Evolutionary conservation across 2,888 invertebrate genomes (phyloP).

Genomic region (Parnassius glacialis): DNA sequence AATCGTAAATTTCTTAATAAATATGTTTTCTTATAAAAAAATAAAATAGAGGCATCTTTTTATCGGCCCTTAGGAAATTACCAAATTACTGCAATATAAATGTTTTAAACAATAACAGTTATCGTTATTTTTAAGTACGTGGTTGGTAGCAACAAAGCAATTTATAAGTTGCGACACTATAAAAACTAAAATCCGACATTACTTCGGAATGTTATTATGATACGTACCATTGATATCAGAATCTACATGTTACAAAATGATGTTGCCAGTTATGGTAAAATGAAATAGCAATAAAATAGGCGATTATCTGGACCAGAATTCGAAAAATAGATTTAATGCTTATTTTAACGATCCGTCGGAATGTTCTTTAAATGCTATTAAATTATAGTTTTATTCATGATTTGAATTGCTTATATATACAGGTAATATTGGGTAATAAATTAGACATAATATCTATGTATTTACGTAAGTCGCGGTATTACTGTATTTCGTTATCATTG

Average conservation of each 20-base stretch:
- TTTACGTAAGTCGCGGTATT: no score
- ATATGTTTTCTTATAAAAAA: no score
- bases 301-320: not conserved
- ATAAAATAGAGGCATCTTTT: not conserved
- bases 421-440: no score
- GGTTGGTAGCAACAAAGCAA: constrained; percentile 5
- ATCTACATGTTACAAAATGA: constrained; percentile 9
- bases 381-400: not conserved
- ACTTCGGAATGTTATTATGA: constrained; percentile 1
- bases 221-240: constrained; percentile 9
- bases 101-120: constrained; percentile 4
- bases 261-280: constrained; percentile 13
- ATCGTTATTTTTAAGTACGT: constrained; percentile 3
- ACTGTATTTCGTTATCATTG: no score
- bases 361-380: not conserved
- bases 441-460: no score
- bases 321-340: constrained; percentile 22
- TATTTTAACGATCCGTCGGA: constrained; percentile 2
- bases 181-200: constrained; percentile 8
- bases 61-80: not conserved
- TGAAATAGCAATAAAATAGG: constrained; percentile 14
- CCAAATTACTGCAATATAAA: not conserved
- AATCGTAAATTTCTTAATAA: no score
- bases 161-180: constrained; percentile 13
- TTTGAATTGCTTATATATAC: not conserved